Conservation (phyloP, 1,140 invertebrate species). For the Leptinotarsa undecemlineata region DNA sequence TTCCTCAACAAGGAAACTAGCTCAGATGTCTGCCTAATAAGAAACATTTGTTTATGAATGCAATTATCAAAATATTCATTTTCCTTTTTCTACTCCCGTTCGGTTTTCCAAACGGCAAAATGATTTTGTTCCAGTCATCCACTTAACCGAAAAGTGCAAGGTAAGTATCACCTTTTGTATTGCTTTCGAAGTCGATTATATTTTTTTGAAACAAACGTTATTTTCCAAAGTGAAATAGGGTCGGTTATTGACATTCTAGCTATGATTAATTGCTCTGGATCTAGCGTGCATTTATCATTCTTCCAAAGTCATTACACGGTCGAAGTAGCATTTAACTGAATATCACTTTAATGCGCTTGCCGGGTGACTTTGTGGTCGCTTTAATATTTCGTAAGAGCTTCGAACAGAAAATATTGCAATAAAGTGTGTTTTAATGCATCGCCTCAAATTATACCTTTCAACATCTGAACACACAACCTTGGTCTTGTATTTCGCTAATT, state of each 20-base stretch:
- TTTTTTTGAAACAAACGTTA: too few relatives aligned
- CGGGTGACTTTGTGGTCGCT: neutral
- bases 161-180: too few relatives aligned
- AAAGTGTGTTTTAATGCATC: neutral
- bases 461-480: neutral
- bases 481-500: conserved; percentile 5
- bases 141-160: too few relatives aligned
- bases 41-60: too few relatives aligned
- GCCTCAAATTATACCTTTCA: neutral
- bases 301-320: neutral
- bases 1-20: too few relatives aligned
- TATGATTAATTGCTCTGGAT: neutral
- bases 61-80: too few relatives aligned
- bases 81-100: too few relatives aligned
- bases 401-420: neutral
- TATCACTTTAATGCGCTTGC: neutral
- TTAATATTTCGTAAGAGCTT: neutral
- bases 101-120: too few relatives aligned
- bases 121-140: too few relatives aligned
- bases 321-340: neutral
- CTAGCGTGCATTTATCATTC: neutral
- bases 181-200: too few relatives aligned
- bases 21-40: too few relatives aligned
- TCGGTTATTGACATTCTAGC: neutral
- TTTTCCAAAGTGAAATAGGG: too few relatives aligned